These are phyloP conservation scores for Gymnopithys bicolor DNA, from an alignment of 2,797 vertebrate genomes.

Conservation along the genomic window DNA sequence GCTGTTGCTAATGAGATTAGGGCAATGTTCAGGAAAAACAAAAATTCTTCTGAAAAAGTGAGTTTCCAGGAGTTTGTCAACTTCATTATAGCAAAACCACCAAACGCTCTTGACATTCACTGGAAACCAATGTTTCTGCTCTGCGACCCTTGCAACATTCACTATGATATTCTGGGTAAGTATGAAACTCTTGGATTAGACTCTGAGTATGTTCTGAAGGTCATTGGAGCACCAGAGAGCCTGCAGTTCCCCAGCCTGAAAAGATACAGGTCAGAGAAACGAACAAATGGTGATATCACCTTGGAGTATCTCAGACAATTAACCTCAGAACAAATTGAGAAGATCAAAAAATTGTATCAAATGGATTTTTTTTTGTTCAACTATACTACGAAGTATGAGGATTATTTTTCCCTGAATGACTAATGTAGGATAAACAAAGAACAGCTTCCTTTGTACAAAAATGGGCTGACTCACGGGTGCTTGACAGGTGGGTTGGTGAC, in stretches of 20 bases:
- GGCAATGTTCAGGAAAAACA: slow-evolving; percentile 36
- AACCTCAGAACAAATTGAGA: slow-evolving; percentile 42
- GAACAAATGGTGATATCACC: slow-evolving; percentile 58
- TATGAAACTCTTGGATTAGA: slow-evolving; percentile 68
- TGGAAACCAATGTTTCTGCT: slow-evolving; percentile 74
- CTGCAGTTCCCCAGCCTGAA: slow-evolving; percentile 61
- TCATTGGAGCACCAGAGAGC: slow-evolving; percentile 48
- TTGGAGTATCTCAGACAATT: slow-evolving; percentile 53
- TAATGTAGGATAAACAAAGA: neutral
- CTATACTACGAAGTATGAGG: slow-evolving; percentile 43
- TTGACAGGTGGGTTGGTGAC: neutral
- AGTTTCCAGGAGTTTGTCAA: slow-evolving; percentile 72
- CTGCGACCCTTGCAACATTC: slow-evolving; percentile 74
- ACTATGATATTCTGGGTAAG: slow-evolving; percentile 70
- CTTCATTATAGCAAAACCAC: slow-evolving; percentile 21
- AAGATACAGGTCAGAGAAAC: slow-evolving; percentile 38
- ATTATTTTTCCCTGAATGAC: neutral
- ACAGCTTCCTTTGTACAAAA: neutral
- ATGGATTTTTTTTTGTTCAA: slow-evolving; percentile 70
- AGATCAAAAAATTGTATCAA: slow-evolving; percentile 55
- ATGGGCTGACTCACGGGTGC: neutral
- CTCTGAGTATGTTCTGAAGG: slow-evolving; percentile 54
- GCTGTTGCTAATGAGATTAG: slow-evolving; percentile 48
- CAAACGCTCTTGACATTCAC: slow-evolving; percentile 47
- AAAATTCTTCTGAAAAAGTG: slow-evolving; percentile 47